Evolutionary conservation across 2,888 invertebrate species (phyloP).

Genomic region (Strigamia maritima): DNA sequence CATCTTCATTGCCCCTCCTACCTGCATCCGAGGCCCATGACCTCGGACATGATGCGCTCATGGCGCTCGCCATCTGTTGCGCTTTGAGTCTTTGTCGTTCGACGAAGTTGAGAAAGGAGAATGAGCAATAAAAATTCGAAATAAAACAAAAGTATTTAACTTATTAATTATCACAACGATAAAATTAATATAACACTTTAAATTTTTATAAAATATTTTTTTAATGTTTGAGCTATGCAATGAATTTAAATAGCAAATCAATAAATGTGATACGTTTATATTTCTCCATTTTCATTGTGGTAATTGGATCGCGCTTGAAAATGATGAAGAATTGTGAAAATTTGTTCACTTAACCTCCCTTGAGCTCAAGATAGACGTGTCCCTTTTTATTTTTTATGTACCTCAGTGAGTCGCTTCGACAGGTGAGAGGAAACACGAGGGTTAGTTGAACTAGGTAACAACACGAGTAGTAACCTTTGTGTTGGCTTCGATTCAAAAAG

Average conservation of each 20-base stretch:
- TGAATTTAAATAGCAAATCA: too few species aligned
- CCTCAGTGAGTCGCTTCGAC: conserved; percentile 15
- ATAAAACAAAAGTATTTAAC: too few species aligned
- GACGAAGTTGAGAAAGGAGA: neutral
- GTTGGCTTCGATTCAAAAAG: neutral
- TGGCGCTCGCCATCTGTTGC: neutral
- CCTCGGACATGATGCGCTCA: neutral
- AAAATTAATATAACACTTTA: too few species aligned
- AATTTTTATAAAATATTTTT: too few species aligned
- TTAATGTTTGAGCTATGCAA: too few species aligned
- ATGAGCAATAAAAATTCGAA: too few species aligned
- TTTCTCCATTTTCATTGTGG: too few species aligned
- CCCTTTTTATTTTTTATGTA: neutral
- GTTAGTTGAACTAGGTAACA: conserved; percentile 22
- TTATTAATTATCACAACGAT: too few species aligned
- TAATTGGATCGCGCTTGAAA: neutral
- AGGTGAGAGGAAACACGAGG: conserved; percentile 26
- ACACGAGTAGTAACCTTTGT: neutral
- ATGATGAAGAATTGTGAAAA: neutral
- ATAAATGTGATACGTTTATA: too few species aligned
- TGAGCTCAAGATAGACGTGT: neutral
- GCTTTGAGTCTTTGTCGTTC: neutral
- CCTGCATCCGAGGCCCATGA: neutral
- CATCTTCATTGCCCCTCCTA: conserved; percentile 14
- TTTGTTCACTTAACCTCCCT: neutral